Base-by-base conservation (phyloP, 1,140 invertebrate genomes). In the Penaeus chinensis region DNA sequence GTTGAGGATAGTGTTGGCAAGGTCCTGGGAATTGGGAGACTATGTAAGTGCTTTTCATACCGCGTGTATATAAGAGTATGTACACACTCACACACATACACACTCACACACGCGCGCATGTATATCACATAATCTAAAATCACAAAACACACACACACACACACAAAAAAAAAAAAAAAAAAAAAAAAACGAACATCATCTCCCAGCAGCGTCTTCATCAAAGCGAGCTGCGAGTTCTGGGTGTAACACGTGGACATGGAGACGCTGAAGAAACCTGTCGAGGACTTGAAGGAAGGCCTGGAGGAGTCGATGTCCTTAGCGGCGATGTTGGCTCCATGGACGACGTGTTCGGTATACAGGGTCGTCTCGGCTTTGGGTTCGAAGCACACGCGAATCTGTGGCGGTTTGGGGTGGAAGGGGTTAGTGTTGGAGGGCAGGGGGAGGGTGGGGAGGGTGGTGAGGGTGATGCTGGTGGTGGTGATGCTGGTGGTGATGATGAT, bases 201-300 rank as follows among this genome's bases (percentile, higher is more conserved):
- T 11, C 81, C 82, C 32, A 90, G 71, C 19, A 89, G 65, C 10
- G 62, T 62, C 19, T 63, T 77, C 84, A 90, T 89, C 37, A 90
- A 81, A 1, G 42, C 22, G 22, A 82, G 77, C 61, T 90, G 89
- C 1, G 74, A 63, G n/a, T 24, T 60, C 60, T 87, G 80, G 11
- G 66, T 16, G 61, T 90, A 90, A 2, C 82, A 82, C 0, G 42
- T 80, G 74, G 32, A 82, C 79, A 88, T 78, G 74, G 89, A 90
- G 3, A 90, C 87, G 16, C 27, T 87, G 81, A 89, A 90, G 74
- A 90, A 89, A 32, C 89, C 89, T 3, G 89, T 19, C 74, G 84
- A 85, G 16, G 71, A 27, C 76, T 87, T 90, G 87, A 90, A 90
- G 37, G 65, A 80, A 0, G 89, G 87, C 7, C 89, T 61, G 5